Conservation (phyloP, 1,140 invertebrate genomes). For the Drosophila dunni region DNA sequence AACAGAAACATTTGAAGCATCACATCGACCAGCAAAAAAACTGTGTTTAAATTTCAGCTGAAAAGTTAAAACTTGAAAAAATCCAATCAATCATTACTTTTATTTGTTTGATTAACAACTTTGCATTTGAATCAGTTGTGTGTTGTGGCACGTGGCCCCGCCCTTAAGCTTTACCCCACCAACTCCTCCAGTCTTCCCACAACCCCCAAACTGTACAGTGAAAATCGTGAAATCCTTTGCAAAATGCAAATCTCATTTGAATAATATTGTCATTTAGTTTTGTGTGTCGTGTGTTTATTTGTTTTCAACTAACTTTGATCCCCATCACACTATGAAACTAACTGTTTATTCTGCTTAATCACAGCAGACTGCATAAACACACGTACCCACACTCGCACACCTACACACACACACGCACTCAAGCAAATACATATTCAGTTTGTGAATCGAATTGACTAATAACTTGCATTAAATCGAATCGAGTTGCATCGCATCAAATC, state of each 20-base stretch:
- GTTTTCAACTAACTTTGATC: constrained; percentile 33
- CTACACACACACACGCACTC: not conserved
- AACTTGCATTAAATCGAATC: constrained; percentile 23
- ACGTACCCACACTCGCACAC: constrained; percentile 9
- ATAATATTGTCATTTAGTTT: constrained; percentile 32
- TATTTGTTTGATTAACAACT: constrained; percentile 66
- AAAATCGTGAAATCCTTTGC: constrained; percentile 2
- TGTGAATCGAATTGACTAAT: constrained; percentile 4
- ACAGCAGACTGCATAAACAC: constrained; percentile 20
- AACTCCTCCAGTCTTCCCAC: constrained; percentile 3
- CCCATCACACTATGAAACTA: constrained; percentile 9
- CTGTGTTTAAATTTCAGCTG: constrained; percentile 22
- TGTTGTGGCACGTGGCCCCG: constrained; percentile 47
- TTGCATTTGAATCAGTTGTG: constrained; percentile 54
- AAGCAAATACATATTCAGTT: constrained; percentile 13
- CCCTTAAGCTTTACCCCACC: not conserved
- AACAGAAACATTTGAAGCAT: not conserved
- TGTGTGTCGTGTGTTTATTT: constrained; percentile 27
- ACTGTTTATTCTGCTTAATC: constrained; percentile 33
- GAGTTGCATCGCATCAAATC: not conserved
- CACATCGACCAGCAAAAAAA: constrained; percentile 21
- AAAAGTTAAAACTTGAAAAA: constrained; percentile 34
- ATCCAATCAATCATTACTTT: constrained; percentile 53
- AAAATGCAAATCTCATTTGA: constrained; percentile 25
- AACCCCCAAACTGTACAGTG: not conserved